Evolutionary conservation across 1,140 invertebrate genomes (phyloP).

Genomic region (Xylocopa sonorina): DNA sequence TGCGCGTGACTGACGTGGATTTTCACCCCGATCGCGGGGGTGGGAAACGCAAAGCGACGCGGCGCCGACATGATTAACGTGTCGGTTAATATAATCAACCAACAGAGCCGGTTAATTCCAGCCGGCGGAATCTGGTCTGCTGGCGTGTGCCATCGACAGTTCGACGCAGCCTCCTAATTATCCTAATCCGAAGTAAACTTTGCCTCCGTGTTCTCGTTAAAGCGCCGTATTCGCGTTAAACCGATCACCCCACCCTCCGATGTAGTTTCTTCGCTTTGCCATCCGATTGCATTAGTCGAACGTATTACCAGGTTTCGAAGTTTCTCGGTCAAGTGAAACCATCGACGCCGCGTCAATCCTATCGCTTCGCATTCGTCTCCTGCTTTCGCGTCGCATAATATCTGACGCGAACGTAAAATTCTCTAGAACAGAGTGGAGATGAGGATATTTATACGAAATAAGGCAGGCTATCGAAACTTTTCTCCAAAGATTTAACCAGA

Average conservation of each 20-base stretch:
- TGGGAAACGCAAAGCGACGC: not conserved
- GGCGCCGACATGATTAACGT: conserved; percentile 5
- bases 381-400: not conserved
- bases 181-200: conserved; percentile 61
- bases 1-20: not conserved
- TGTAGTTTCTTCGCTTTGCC: not conserved
- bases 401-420: not conserved
- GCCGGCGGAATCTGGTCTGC: conserved; percentile 69
- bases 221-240: conserved; percentile 22
- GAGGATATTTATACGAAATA: not conserved
- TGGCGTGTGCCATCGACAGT: conserved; percentile 53
- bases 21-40: not conserved
- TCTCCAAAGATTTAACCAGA: too few relatives aligned
- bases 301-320: too few relatives aligned
- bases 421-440: not conserved
- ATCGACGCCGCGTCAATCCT: too few relatives aligned
- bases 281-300: not conserved
- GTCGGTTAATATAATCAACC: conserved; percentile 61
- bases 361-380: too few relatives aligned
- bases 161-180: conserved; percentile 58
- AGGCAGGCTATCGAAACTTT: conserved; percentile 12
- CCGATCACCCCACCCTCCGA: conserved; percentile 13
- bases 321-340: too few relatives aligned
- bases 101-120: conserved; percentile 69
- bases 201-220: conserved; percentile 35